Percentiles rank a stretch among this genome's conserved stretches.
Conservation (phyloP, 2,797 vertebrate genomes). For the Premnoplex brunnescens region DNA sequence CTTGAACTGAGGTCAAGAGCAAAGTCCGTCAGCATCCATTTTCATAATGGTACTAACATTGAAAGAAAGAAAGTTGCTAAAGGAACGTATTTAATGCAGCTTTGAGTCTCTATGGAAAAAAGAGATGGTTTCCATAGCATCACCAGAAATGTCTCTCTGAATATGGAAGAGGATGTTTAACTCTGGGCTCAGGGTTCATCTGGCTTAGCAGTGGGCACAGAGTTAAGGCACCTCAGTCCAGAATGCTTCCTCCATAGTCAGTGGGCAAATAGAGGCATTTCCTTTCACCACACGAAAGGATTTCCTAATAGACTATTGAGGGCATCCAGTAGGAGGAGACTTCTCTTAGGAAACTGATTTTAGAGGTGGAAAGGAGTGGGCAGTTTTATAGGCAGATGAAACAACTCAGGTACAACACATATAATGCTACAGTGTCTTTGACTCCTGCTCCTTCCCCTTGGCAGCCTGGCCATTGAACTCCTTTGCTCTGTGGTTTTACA, state of each 20-base stretch:
- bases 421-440: neutral
- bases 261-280: neutral
- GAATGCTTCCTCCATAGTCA: neutral
- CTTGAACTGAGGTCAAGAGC: slow-evolving; percentile 42
- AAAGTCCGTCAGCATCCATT: neutral
- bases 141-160: neutral
- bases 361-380: neutral
- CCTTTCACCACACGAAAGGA: neutral
- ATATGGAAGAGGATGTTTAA: neutral
- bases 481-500: neutral
- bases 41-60: neutral
- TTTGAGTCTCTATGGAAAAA: neutral
- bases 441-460: neutral
- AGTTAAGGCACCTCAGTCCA: neutral
- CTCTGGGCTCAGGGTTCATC: neutral
- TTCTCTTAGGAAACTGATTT: neutral
- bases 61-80: neutral
- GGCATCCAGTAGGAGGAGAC: neutral
- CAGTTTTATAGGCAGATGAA: neutral
- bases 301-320: neutral
- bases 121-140: neutral
- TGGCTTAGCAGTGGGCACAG: neutral
- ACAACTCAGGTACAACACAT: neutral
- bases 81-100: neutral
- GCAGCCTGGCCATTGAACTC: neutral